A percentile compares a stretch with the other conserved stretches of the same genome.
These are phyloP conservation scores for Taenioides sp. DNA, from an alignment of 2,797 vertebrate species.

Conservation along the genomic window DNA sequence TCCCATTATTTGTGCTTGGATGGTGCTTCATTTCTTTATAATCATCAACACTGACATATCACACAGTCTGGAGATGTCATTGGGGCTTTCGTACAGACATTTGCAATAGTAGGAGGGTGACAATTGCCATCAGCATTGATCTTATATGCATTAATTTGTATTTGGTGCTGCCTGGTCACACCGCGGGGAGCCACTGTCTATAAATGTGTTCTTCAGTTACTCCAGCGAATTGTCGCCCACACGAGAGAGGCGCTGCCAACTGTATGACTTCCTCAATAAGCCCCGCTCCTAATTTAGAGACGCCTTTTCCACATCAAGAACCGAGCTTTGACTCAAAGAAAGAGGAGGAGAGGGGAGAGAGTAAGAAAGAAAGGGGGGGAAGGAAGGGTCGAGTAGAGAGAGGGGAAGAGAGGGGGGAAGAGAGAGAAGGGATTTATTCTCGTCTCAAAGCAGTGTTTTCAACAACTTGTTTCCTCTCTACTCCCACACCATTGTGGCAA, in stretches of 20 bases:
- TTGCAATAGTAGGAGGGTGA: slow-evolving; percentile 1
- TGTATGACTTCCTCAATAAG: slow-evolving; percentile 10
- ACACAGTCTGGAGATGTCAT: not conserved
- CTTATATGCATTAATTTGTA: slow-evolving; percentile 13
- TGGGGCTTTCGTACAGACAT: not conserved
- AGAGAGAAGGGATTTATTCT: not conserved
- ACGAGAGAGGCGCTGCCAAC: slow-evolving; percentile 5
- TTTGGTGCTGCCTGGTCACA: slow-evolving; percentile 12
- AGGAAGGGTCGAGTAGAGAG: not conserved
- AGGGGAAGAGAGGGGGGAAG: not conserved
- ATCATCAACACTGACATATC: not conserved
- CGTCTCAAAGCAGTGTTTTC: slow-evolving; percentile 4
- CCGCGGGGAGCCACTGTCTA: slow-evolving; percentile 2
- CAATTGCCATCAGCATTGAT: slow-evolving; percentile 9
- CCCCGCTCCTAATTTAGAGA: slow-evolving; percentile 14
- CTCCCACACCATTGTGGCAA: not conserved
- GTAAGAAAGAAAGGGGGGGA: not conserved
- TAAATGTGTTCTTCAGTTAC: slow-evolving; percentile 13
- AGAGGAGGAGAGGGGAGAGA: not conserved
- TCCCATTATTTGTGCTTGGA: slow-evolving; percentile 7
- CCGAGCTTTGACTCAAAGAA: slow-evolving; percentile 8
- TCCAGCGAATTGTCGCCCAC: slow-evolving; percentile 7
- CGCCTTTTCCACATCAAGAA: slow-evolving; percentile 11
- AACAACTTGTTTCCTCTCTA: slow-evolving; percentile 8
- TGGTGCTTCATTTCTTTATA: not conserved